Conservation (phyloP, 1,140 invertebrate species). For the Branchinecta lynchi region DNA sequence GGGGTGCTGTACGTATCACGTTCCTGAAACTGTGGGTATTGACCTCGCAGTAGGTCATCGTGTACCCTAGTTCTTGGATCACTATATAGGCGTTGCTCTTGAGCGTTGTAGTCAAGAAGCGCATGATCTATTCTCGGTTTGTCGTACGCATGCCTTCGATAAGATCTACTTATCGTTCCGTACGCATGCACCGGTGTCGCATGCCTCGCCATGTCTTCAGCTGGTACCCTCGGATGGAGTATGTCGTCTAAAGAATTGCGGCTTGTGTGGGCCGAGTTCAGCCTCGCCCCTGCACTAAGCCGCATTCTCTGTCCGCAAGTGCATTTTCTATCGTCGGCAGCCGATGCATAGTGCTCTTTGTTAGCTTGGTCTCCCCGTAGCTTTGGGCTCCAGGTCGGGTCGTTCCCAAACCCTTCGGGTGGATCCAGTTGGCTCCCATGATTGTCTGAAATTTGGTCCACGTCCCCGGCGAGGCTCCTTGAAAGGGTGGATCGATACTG, state of each 20-base stretch:
- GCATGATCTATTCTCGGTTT: neutral
- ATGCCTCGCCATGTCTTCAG: neutral
- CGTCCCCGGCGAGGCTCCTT: conserved; percentile 10
- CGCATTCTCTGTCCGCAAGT: conserved; percentile 21
- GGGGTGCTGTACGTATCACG: neutral
- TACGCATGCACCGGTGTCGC: neutral
- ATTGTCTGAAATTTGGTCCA: conserved; percentile 8
- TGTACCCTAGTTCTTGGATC: neutral
- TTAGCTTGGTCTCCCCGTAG: neutral
- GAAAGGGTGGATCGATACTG: conserved; percentile 13
- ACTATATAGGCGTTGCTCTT: neutral
- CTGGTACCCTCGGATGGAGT: neutral
- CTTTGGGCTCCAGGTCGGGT: conserved; percentile 14
- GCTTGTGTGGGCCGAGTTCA: neutral
- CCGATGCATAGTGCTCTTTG: neutral
- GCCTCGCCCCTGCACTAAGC: neutral
- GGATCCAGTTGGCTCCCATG: conserved; percentile 11
- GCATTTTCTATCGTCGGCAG: conserved; percentile 15
- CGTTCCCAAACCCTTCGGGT: conserved; percentile 12
- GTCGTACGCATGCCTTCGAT: neutral
- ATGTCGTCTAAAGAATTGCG: neutral
- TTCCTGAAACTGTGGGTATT: neutral
- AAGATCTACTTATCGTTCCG: neutral
- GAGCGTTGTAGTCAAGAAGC: conserved; percentile 6
- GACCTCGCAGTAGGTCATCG: neutral